A percentile compares a stretch with the other conserved stretches of the same genome.
These are phyloP conservation scores for Sprattus sprattus DNA, from an alignment of 2,113 vertebrate genomes.

Conservation along the genomic window DNA sequence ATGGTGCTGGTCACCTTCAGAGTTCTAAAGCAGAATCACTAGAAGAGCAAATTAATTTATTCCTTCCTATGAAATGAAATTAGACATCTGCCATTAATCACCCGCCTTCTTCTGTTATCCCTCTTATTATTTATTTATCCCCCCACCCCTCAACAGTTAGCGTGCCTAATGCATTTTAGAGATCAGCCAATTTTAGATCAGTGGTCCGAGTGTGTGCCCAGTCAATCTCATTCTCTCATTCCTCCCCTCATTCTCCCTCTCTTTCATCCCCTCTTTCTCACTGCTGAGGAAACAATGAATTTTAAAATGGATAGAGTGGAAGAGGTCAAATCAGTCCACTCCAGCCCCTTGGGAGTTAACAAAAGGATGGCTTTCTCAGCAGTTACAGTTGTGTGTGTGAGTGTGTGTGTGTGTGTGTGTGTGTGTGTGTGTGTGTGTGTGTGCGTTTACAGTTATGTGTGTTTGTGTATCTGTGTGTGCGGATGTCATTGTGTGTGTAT, in stretches of 20 bases:
- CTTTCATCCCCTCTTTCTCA: background rate
- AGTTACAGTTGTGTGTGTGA: constrained; percentile 1
- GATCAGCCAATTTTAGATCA: constrained; percentile 55
- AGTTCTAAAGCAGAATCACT: background rate
- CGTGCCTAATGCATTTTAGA: constrained; percentile 45
- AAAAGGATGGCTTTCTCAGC: background rate
- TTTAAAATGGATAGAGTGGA: background rate
- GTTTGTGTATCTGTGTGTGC: background rate
- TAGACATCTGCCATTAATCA: constrained; percentile 40
- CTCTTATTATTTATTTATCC: background rate
- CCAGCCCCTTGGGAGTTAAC: background rate
- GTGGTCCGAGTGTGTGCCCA: background rate
- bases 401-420: background rate
- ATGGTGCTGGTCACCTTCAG: background rate
- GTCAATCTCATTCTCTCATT: background rate
- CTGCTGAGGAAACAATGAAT: background rate
- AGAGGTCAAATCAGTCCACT: background rate
- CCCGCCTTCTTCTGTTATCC: constrained; percentile 25
- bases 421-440: background rate
- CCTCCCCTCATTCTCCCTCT: background rate
- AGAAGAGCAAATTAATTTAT: constrained; percentile 12
- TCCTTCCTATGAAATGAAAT: constrained; percentile 18
- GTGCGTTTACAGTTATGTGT: background rate
- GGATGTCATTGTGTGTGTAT: background rate
- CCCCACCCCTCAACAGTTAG: constrained; percentile 26